Evolutionary conservation across 1,140 invertebrate species (phyloP), one percentile per base, ranked within the genome.

Genomic region (Leptinotarsa texana): DNA sequence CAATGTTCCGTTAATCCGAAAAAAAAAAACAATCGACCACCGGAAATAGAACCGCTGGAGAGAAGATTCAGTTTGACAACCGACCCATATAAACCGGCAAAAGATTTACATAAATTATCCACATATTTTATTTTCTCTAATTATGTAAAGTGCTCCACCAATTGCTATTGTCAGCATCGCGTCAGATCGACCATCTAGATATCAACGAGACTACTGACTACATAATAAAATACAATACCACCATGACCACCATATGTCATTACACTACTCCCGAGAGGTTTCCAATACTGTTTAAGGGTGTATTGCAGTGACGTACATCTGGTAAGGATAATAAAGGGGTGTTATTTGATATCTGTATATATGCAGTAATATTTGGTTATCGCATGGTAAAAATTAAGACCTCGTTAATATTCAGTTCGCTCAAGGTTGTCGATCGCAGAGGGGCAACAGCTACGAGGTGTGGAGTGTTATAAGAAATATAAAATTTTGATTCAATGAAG

Each of bases 161-260:
- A 57, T 57, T 57, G 17, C n/a, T 8, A n/a, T 57, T 57, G 51
- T 57, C 51, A 57, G 17, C 51, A 57, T 57, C 51, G 51, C 51
- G n/a, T 57, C 51, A 57, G 51, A 57, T 57, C 51, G 51, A 57
- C 15, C 51, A 57, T 57, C 51, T 57, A 57, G 51, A 57, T 57
- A 57, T 57, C 51, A 57, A 27, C 63, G 24, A 24, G 51, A 57
- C 33, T 42, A 74, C 66, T 74, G 67, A 73, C 69, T 63, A 57
- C 74, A 71, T 70, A 75, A 76, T 63, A 76, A 57, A 47, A 76
- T 62, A 69, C 74, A 68, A 67, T 75, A 77, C 76, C 76, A 77
- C 76, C 74, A 78, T 78, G 67, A 73, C 77, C 77, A 78, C 77
- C 77, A 78, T 78, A 76, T 78, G 77, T 74, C 70, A 73, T 51